Evolutionary conservation across 2,888 invertebrate species (phyloP).

Genomic region (Horisme vitalbata): DNA sequence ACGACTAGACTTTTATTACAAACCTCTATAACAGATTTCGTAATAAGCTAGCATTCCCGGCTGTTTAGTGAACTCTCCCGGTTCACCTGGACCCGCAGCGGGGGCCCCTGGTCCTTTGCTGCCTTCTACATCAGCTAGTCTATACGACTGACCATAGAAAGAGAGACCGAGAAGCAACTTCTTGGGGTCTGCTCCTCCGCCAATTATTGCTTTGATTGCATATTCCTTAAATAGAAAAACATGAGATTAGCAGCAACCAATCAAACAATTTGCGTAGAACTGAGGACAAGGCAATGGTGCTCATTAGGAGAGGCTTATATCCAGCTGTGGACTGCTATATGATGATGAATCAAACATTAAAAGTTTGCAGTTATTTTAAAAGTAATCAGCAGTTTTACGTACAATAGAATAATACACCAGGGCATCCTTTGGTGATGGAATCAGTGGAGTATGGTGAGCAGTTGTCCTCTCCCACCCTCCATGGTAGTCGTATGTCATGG

Average conservation of each 20-base stretch:
- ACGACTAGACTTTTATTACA: conserved; percentile 14
- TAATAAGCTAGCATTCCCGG: conserved; percentile 95
- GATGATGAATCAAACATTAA: too few relatives aligned
- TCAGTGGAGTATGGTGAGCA: conserved; percentile 91
- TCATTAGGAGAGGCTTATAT: too few relatives aligned
- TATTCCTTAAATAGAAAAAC: conserved; percentile 83
- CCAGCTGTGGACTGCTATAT: too few relatives aligned
- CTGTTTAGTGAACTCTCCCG: conserved; percentile 92
- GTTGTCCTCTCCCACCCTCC: conserved; percentile 93
- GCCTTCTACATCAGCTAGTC: conserved; percentile 75
- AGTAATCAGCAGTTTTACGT: conserved; percentile 64
- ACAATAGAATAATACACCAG: conserved; percentile 91
- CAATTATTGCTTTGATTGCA: conserved; percentile 89
- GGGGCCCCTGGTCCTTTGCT: conserved; percentile 82
- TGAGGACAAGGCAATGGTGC: too few relatives aligned
- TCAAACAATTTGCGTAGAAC: too few relatives aligned
- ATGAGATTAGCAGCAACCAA: too few relatives aligned
- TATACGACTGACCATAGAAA: conserved; percentile 94
- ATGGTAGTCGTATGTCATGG: conserved; percentile 95
- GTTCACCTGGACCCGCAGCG: conserved; percentile 88
- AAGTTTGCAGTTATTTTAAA: not conserved
- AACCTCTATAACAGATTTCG: conserved; percentile 89
- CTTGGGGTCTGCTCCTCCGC: conserved; percentile 88
- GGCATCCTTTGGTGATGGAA: conserved; percentile 84
- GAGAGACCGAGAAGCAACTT: conserved; percentile 92